Percentiles rank a stretch among this genome's conserved stretches.
Conservation (phyloP, 2,797 vertebrate genomes). For the Ataeniobius toweri region DNA sequence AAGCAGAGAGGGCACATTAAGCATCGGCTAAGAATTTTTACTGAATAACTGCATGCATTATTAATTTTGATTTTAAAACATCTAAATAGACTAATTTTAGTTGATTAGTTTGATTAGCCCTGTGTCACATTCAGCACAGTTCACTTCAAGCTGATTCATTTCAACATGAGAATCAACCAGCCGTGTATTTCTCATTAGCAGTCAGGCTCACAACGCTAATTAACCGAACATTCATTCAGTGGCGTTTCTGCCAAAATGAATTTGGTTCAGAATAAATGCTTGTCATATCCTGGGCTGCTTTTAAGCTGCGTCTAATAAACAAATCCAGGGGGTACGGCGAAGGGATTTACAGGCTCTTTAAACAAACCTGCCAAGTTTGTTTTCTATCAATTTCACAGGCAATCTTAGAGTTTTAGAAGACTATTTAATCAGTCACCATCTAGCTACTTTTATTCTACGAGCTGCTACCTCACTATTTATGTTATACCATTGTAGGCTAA, state of each 20-base stretch:
- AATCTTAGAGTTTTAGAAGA: conserved; percentile 2
- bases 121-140: conserved; percentile 42
- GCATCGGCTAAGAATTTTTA: too few relatives aligned
- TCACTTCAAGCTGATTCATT: conserved; percentile 40
- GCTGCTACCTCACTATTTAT: background rate
- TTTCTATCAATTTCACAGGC: background rate
- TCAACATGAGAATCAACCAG: conserved; percentile 35
- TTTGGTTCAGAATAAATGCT: conserved; percentile 39
- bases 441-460: background rate
- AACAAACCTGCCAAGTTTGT: conserved; percentile 15
- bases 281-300: conserved; percentile 44
- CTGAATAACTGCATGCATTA: background rate
- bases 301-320: conserved; percentile 16
- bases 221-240: conserved; percentile 45
- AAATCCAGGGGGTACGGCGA: conserved; percentile 7
- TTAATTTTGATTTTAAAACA: conserved; percentile 10
- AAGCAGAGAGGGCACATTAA: background rate
- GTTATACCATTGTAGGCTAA: background rate
- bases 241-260: conserved; percentile 55
- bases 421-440: background rate
- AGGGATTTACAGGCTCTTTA: conserved; percentile 21
- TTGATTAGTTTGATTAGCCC: conserved; percentile 30
- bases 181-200: conserved; percentile 50
- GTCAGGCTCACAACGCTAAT: conserved; percentile 43
- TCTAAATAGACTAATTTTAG: conserved; percentile 16